phyloP scores from a whole-genome alignment of 2,797 vertebrate genomes.

The Clangula hyemalis region DNA sequence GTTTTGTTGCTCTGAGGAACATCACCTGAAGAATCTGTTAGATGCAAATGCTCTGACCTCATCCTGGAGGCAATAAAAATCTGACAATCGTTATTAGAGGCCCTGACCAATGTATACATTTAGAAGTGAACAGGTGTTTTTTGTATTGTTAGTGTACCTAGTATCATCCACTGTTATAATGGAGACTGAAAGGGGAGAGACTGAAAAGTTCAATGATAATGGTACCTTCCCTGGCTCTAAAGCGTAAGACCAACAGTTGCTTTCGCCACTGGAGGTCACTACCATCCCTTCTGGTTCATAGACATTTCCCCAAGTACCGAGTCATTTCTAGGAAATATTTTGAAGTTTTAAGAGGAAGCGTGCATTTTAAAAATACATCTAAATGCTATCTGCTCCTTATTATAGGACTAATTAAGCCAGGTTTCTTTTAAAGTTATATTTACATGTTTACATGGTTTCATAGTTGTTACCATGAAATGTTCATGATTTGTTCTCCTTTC shows the following conservation, averaged over 20 bases:
- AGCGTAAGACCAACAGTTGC: rapidly evolving
- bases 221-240: rapidly evolving
- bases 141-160: not conserved
- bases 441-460: not conserved
- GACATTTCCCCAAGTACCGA: rapidly evolving
- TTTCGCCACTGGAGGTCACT: not conserved
- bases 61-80: not conserved
- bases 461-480: not conserved
- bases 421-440: not conserved
- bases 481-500: not conserved
- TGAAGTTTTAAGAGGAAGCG: not conserved
- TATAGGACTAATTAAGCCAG: not conserved
- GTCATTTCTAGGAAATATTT: not conserved
- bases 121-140: not conserved
- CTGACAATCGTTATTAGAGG: not conserved
- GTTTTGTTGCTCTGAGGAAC: not conserved
- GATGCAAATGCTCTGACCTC: not conserved
- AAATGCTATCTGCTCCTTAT: not conserved
- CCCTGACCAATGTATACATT: rapidly evolving
- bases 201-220: no score
- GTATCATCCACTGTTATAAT: rapidly evolving
- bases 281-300: rapidly evolving
- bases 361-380: not conserved
- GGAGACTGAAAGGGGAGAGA: not conserved
- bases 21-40: not conserved